Percentiles rank a stretch among this genome's conserved stretches.
These are phyloP conservation scores for Tetranychus piercei DNA, from an alignment of 2,888 invertebrate species.

Conservation along the genomic window DNA sequence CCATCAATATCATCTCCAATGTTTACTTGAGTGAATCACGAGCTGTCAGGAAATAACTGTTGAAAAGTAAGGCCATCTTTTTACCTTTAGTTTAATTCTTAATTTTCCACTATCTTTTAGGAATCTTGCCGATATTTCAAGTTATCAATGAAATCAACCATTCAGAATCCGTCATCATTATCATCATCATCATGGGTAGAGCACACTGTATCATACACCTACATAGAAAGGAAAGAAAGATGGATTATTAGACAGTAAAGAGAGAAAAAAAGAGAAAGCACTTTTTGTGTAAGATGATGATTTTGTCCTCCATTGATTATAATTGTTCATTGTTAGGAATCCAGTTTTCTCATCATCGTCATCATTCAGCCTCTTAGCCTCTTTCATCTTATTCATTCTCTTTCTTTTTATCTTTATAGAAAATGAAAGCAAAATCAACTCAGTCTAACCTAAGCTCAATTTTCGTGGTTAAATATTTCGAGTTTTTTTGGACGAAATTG, in stretches of 20 bases:
- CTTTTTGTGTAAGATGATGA: not conserved
- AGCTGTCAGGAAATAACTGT: not conserved
- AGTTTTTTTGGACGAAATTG: not conserved
- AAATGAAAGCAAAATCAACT: not conserved
- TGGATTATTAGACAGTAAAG: not conserved
- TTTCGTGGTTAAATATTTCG: not conserved
- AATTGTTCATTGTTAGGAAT: not conserved
- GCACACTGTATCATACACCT: not conserved
- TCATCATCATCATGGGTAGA: not conserved
- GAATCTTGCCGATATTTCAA: not conserved
- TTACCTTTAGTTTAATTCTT: not conserved
- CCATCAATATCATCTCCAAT: not conserved
- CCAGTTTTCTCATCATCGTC: not conserved
- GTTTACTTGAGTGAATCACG: not conserved
- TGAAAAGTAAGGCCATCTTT: not conserved
- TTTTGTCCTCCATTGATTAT: constrained; percentile 1
- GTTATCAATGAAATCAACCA: not conserved
- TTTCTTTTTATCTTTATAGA: not conserved
- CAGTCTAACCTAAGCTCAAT: not conserved
- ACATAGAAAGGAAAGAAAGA: not conserved
- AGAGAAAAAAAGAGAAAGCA: not conserved
- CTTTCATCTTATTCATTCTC: not conserved
- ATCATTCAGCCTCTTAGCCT: not conserved
- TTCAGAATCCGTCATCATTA: not conserved
- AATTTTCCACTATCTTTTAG: too few relatives aligned